Base-by-base conservation (phyloP, 2,113 vertebrate genomes). In the Onychostoma macrolepis region DNA sequence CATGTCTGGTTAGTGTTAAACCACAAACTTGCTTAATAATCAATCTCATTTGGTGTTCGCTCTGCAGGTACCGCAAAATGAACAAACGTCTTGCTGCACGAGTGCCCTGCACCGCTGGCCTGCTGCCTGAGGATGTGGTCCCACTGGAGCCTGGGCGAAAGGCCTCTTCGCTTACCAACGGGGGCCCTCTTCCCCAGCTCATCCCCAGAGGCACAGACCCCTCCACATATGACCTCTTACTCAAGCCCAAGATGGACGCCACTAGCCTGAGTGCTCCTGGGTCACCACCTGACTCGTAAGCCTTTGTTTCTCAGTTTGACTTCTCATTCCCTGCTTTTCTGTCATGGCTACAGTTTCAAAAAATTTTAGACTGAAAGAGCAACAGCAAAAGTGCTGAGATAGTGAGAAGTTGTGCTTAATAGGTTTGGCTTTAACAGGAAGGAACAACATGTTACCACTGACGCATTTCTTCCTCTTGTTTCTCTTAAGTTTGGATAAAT, bases 1-100 rank as follows among this genome's bases (percentile, higher is more conserved):
- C 13, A 48, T 76, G 12, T 76, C 41, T 4, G 5, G 6, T 76
- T n/a, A 61, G 56, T 61, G 2, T 61, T 61, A 61, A 61, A 24
- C 56, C 24, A 61, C 24, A 61, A n/a, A 11, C 56, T 10, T 61
- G 56, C 3, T 61, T n/a, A 61, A 61, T 61, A 61, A 5, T 86
- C 21, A 2, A 26, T 48, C n/a, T 65, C 21, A 48, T 36, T 50
- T 85, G 28, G 17, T 63, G 3, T n/a, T 63, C 6, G 4, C 33
- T 26, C 0, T 86, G 36, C 92, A 99, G 98, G 88, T 99, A 99
- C 92, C 97, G 98, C 87, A 99, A 99, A 93, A 99, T 99, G 97
- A 99, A 99, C 92, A 99, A 99, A 87, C 97, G 98, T 28, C 93
- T 98, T 63, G 95, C 96, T 89, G 96, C 97, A 75, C 94, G 98